Evolutionary conservation across 1,140 invertebrate genomes (phyloP).

Genomic region (Plodia interpunctella): DNA sequence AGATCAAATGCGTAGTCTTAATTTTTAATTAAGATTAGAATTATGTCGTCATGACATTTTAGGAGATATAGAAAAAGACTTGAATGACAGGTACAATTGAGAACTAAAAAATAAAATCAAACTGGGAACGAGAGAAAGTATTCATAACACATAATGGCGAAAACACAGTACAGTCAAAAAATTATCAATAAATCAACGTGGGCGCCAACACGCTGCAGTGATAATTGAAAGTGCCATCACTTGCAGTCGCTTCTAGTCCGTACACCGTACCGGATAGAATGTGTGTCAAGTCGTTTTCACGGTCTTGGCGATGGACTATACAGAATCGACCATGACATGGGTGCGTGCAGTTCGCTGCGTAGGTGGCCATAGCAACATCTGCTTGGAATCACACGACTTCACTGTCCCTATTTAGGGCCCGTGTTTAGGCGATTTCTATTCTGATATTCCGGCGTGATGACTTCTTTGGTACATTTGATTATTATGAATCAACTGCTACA

Average conservation of each 20-base stretch:
- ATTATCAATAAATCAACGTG: slow-evolving; percentile 44
- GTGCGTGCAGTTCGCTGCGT: slow-evolving; percentile 29
- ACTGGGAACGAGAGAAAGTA: slow-evolving; percentile 64
- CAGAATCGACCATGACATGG: slow-evolving; percentile 54
- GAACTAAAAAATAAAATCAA: slow-evolving; percentile 48
- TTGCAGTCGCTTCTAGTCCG: slow-evolving; percentile 36
- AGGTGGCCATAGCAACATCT: slow-evolving; percentile 29
- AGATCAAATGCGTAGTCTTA: slow-evolving; percentile 44
- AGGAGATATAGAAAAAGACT: slow-evolving; percentile 51
- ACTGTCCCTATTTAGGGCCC: slow-evolving; percentile 11
- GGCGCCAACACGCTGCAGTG: slow-evolving; percentile 49
- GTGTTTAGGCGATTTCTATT: background rate
- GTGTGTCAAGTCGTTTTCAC: slow-evolving; percentile 67
- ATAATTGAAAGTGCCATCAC: slow-evolving; percentile 71
- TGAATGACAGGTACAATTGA: slow-evolving; percentile 59
- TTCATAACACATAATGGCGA: slow-evolving; percentile 43
- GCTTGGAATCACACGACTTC: slow-evolving; percentile 19
- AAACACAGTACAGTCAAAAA: slow-evolving; percentile 52
- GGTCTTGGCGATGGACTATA: slow-evolving; percentile 50
- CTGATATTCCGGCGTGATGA: background rate
- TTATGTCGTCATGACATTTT: slow-evolving; percentile 43
- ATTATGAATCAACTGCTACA: background rate
- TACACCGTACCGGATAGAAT: slow-evolving; percentile 50
- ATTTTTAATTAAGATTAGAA: slow-evolving; percentile 61
- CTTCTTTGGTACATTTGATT: too few relatives aligned